phyloP scores from a whole-genome alignment of 2,113 vertebrate genomes.

The Miniopterus natalensis region DNA sequence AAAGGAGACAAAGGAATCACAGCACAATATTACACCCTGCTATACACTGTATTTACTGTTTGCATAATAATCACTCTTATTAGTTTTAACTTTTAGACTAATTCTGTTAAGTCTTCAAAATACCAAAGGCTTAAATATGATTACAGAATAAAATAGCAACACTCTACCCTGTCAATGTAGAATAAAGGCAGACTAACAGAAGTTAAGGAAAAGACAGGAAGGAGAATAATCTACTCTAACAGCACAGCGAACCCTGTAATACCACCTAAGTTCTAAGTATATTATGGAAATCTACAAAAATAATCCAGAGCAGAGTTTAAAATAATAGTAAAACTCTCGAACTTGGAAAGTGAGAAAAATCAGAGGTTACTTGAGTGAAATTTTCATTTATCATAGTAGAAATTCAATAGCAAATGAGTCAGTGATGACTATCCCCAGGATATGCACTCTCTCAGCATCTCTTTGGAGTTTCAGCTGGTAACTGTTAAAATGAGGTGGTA shows the following conservation, averaged over 20 bases:
- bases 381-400: neutral
- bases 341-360: neutral
- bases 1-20: neutral
- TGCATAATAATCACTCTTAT: neutral
- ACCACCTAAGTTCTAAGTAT: neutral
- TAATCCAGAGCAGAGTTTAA: neutral
- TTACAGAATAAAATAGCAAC: conserved; percentile 43
- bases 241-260: neutral
- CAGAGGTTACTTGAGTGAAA: neutral
- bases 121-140: neutral
- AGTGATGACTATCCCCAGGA: neutral
- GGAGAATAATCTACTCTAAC: neutral
- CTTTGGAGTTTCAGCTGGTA: neutral
- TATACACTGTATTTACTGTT: neutral
- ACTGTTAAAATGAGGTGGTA: neutral
- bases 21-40: neutral
- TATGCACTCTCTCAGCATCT: neutral
- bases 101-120: conserved; percentile 30
- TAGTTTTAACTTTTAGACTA: conserved; percentile 35
- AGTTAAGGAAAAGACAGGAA: neutral
- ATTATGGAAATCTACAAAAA: neutral
- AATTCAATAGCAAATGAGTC: neutral
- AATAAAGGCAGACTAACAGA: neutral
- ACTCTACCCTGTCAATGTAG: neutral
- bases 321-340: neutral